Evolutionary conservation across 2,797 vertebrate genomes (phyloP), one percentile per base, ranked within the genome.

Genomic region (Sphenopsis melanotis): DNA sequence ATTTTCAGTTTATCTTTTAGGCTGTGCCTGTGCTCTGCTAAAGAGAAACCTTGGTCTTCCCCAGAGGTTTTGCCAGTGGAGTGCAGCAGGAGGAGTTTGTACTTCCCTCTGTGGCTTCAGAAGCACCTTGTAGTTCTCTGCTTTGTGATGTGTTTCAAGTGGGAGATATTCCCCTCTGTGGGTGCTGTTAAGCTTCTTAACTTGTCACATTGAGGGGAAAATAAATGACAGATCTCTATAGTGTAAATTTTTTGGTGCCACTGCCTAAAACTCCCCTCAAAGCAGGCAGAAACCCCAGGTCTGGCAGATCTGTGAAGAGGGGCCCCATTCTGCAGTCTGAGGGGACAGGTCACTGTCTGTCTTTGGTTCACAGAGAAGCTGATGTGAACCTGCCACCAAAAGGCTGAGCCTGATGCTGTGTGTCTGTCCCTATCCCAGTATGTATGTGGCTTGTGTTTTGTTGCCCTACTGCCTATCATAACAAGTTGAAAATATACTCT

Each of bases 401-500:
- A 77, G 59, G 36, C 41, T 44, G 37, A 86, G 26, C 22, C 34
- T 49, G 64, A 13, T 74, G 53, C 55, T 72, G 2, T 39, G 17
- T 47, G 12, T 60, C 34, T 75, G 29, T 44, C 41, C 36, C 53
- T 24, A 21, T 83, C 68, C 37, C 46, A 16, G 2, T 57, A 13
- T 5, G 21, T 55, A 20, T 16, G 37, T 27, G 74, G 18, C 24
- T 84, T 70, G 12, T 49, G 47, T 76, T 90, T 70, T 93, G 16
- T 42, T 87, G 84, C 32, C 24, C 53, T 1, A 3, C 61, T 83
- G 91, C 57, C 36, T 86, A 8, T 56, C 66, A 39, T 49, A 92
- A 49, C 87, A 87, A 89, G 79, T 79, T 93, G 91, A 96, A 96
- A 96, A 96, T 92, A 91, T 42, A 36, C 63, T 22, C 30, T 75